Evolutionary conservation across 2,113 vertebrate genomes (phyloP), one percentile per base, ranked within the genome.

Genomic region (Hyperoodon ampullatus): DNA sequence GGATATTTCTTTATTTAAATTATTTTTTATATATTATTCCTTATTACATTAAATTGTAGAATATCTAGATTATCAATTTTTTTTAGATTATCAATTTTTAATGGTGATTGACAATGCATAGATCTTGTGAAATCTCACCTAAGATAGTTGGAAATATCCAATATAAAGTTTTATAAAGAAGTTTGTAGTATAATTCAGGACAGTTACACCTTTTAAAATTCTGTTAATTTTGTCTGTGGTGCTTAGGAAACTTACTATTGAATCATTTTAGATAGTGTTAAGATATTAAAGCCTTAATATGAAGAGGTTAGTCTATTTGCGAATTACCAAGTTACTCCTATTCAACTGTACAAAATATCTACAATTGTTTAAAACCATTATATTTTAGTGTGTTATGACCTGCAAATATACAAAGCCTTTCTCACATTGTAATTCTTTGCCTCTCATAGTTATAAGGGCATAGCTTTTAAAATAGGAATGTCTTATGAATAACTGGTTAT

Each of bases 211-310:
- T 87, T 88, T 94, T 60, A 53, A 94, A 63, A 78, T 94, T 72
- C 11, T 83, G 50, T 50, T 91, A 60, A 60, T 92, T 90, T 24
- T 11, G 68, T 71, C 33, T 71, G 1, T 86, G 53, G n/a, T 90
- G 11, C 39, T 88, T 88, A 81, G 74, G 78, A 90, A 89, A 75
- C 42, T 71, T 85, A 72, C 47, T 21, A 63, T n/a, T 89, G 39
- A 6, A 86, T 95, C 35, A 94, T 82, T 74, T 93, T 68, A 68
- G 70, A 84, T 47, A 78, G n/a, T 81, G 8, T 74, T 93, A 81
- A 21, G 55, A 58, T 58, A 58, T 58, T 58, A 58, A 58, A 85
- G 33, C 53, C 44, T 87, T 91, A 85, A 68, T 82, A 55, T 95
- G 50, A 39, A 91, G 47, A 97, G 50, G 71, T 94, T 50, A 72